Base-by-base conservation (phyloP, 2,888 invertebrate genomes). In the Didymodactylos carnosus region DNA sequence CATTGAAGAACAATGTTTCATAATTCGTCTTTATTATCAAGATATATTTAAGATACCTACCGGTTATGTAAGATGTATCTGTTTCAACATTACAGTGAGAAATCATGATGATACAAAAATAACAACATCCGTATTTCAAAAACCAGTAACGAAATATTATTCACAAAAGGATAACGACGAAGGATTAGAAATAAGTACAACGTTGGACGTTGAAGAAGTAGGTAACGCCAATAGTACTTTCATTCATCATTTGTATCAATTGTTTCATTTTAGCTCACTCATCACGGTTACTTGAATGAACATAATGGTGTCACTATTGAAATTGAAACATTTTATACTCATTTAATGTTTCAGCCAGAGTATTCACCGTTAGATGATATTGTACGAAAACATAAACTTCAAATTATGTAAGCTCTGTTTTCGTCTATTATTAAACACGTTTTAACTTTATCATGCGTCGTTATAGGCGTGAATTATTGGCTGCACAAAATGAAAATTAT, bases 341-440 rank as follows among this genome's bases (percentile, higher is more conserved):
- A 90, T 80, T 85, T 90, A 74, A 87, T 91, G 75, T 89, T 89
- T 82, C 89, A 89, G 82, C 89, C 90, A 76, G 89, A 89, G 76
- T 91, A 91, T 83, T 89, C 90, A 84, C 89, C 89, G 80, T 89
- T 90, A 82, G 91, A 91, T 82, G 90, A 91, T 83, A 88, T 90
- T 69, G 88, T 88, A 79, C 86, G 90, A 77, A 85, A 89, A 76
- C 90, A 91, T 83, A 89, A 89, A 82, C 89, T 89, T 80, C 91
- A 91, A 81, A 91, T 91, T 90, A 88, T 88, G 89, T 89, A 83
- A 80, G 81, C 77, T 29, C 51, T 19, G 16, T 23, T 14, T 23
- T 16, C 13, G 23, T 39, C 11, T 14, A 39, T 39, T 14, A 3
- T n/a, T 41, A 11, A 19, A 14, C 2, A 72, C 2, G 16, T 27